These are phyloP conservation scores for Sphaerophoria taeniata DNA, from an alignment of 2,888 invertebrate species.

Conservation along the genomic window DNA sequence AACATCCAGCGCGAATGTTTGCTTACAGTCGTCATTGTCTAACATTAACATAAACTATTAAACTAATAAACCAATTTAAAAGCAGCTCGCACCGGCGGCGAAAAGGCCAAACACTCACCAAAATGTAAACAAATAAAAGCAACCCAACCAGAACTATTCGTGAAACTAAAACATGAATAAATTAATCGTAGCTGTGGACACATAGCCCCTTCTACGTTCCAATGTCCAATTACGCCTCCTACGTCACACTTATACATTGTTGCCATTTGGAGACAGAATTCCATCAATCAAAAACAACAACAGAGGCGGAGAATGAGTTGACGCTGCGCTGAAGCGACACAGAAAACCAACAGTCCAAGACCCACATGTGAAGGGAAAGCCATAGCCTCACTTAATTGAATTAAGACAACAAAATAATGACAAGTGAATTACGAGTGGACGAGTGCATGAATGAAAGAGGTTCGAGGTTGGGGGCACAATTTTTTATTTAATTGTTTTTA, in stretches of 20 bases:
- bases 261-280: neutral
- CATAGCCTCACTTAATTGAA: slow-evolving; percentile 53
- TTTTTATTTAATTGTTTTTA: slow-evolving; percentile 1
- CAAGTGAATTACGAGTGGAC: slow-evolving; percentile 32
- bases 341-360: neutral
- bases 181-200: slow-evolving; percentile 12
- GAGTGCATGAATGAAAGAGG: neutral
- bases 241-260: slow-evolving; percentile 26
- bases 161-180: slow-evolving; percentile 35
- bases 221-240: slow-evolving; percentile 37
- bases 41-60: slow-evolving; percentile 7
- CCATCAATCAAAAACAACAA: slow-evolving; percentile 1
- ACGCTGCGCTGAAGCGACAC: neutral
- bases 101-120: neutral
- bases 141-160: slow-evolving; percentile 12
- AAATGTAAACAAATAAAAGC: slow-evolving; percentile 55
- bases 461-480: slow-evolving; percentile 7
- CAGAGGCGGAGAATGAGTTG: neutral
- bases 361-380: slow-evolving; percentile 19
- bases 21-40: slow-evolving; percentile 5
- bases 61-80: slow-evolving; percentile 56
- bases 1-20: neutral
- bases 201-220: neutral
- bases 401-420: slow-evolving; percentile 44
- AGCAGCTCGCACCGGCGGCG: slow-evolving; percentile 28